Conservation (phyloP, 2,888 invertebrate species). For the Drosophila pegasa region DNA sequence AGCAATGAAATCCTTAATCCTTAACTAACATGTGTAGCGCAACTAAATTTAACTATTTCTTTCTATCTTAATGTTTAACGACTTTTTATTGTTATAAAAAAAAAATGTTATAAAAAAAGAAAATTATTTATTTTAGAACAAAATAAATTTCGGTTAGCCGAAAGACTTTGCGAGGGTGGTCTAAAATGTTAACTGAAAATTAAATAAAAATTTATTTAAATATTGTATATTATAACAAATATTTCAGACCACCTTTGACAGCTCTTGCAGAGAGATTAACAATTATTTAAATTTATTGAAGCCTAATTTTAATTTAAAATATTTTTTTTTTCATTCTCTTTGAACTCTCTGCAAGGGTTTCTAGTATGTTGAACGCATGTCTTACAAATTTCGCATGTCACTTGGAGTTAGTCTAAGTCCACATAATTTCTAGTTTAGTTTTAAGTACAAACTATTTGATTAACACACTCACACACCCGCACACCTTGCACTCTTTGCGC, state of each 20-base stretch:
- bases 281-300: not conserved
- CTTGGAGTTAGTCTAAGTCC: slow-evolving; percentile 51
- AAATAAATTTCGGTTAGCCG: slow-evolving; percentile 1
- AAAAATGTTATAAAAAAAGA: not conserved
- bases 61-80: slow-evolving; percentile 17
- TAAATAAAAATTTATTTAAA: not conserved
- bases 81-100: not conserved
- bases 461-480: not conserved
- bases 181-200: not conserved
- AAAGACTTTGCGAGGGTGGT: not conserved
- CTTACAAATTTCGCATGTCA: slow-evolving; percentile 30
- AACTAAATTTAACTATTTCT: slow-evolving; percentile 22
- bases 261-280: not conserved
- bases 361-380: slow-evolving; percentile 21
- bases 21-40: slow-evolving; percentile 48
- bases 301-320: not conserved
- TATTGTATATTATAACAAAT: not conserved
- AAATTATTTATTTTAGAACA: not conserved
- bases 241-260: not conserved
- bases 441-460: slow-evolving; percentile 34
- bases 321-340: not conserved
- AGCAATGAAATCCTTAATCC: slow-evolving; percentile 26
- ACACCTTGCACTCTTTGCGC: slow-evolving; percentile 37
- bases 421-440: slow-evolving; percentile 44
- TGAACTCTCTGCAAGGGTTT: slow-evolving; percentile 7